phyloP scores from a whole-genome alignment of 2,888 invertebrate species.

The Stratiomys singularior region DNA sequence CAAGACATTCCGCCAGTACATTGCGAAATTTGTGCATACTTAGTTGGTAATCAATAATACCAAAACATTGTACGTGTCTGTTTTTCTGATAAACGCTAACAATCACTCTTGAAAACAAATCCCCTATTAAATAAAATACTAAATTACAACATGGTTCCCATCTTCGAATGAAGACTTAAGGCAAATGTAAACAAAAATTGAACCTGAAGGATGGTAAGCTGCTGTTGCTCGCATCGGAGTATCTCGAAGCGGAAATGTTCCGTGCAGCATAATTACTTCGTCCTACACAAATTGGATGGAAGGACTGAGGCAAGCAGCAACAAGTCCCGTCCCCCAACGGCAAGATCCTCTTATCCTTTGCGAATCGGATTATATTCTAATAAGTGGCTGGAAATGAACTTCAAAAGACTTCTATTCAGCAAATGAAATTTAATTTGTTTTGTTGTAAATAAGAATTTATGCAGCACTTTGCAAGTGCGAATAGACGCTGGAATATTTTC shows the following conservation, averaged over 20 bases:
- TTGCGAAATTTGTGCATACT: neutral
- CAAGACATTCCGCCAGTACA: neutral
- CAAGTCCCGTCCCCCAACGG: neutral
- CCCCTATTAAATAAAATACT: neutral
- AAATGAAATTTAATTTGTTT: slow-evolving; percentile 1
- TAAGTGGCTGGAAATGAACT: neutral
- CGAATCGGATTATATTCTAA: neutral
- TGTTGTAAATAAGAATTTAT: neutral
- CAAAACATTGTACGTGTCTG: too few relatives aligned
- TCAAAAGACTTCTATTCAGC: neutral
- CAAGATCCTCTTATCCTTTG: neutral
- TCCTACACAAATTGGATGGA: neutral
- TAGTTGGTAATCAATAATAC: neutral
- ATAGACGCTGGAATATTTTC: too few relatives aligned
- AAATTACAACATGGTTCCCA: neutral
- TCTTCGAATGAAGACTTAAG: neutral
- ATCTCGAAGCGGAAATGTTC: neutral
- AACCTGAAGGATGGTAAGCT: neutral
- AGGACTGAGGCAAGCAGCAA: neutral
- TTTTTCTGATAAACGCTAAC: too few relatives aligned
- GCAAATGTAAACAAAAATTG: neutral
- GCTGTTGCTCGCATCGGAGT: neutral
- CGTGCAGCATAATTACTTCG: neutral
- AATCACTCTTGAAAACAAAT: neutral
- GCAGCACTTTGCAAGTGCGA: too few relatives aligned